Conservation (phyloP, 2,888 invertebrate species). For the Idaea biselata region DNA sequence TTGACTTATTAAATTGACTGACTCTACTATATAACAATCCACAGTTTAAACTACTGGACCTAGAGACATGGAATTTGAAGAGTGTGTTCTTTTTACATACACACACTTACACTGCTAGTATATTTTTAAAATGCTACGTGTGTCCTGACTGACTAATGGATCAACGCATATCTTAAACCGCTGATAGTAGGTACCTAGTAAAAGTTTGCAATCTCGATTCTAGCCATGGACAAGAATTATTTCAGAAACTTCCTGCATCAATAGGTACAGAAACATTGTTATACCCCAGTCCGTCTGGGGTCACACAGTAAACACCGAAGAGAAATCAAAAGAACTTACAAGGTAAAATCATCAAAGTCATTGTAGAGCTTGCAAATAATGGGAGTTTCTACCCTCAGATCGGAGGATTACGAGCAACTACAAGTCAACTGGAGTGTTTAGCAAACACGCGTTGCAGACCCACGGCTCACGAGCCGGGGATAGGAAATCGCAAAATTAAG, state of each 20-base stretch:
- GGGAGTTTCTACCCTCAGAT: slow-evolving; percentile 18
- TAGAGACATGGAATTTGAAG: no score
- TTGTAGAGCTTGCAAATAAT: slow-evolving; percentile 13
- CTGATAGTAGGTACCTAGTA: no score
- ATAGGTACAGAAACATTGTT: neutral
- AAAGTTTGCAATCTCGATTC: no score
- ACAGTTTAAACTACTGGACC: no score
- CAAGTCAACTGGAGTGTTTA: slow-evolving; percentile 56
- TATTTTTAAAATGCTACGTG: no score
- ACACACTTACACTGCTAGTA: no score
- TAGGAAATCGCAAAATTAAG: slow-evolving; percentile 20
- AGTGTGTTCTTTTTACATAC: no score
- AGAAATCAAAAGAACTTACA: slow-evolving; percentile 4
- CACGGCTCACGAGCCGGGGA: slow-evolving; percentile 21
- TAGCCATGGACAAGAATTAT: no score
- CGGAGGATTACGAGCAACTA: slow-evolving; percentile 37
- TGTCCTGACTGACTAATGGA: no score
- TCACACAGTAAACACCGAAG: neutral
- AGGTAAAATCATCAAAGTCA: slow-evolving; percentile 7
- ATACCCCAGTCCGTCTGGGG: neutral
- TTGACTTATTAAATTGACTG: no score
- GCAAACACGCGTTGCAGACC: slow-evolving; percentile 47
- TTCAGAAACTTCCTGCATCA: neutral
- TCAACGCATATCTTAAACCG: no score
- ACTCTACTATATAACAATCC: no score